These are phyloP conservation scores for Periophthalmus magnuspinnatus DNA, from an alignment of 2,797 vertebrate species.

Conservation along the genomic window DNA sequence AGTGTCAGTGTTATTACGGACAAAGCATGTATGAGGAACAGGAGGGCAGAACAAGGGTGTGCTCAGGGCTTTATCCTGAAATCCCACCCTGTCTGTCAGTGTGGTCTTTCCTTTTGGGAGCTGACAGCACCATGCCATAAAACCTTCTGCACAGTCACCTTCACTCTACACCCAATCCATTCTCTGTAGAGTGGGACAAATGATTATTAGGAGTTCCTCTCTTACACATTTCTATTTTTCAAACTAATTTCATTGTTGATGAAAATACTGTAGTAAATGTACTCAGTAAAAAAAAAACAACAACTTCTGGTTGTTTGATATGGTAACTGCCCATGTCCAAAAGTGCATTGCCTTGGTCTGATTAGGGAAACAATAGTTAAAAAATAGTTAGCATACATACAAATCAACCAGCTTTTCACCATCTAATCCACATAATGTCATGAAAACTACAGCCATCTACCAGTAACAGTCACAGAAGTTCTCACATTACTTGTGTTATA, in stretches of 20 bases:
- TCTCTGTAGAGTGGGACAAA: constrained; percentile 30
- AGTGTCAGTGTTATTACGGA: constrained; percentile 4
- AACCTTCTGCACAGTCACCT: constrained; percentile 43
- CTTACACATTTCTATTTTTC: not conserved
- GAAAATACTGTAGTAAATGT: not conserved
- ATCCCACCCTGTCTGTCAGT: constrained; percentile 49
- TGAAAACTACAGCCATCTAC: not conserved
- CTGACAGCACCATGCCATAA: constrained; percentile 42
- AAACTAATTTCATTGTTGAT: not conserved
- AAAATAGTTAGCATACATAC: not conserved
- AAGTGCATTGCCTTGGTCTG: too few relatives aligned
- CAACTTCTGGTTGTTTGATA: not conserved
- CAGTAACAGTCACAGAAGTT: not conserved
- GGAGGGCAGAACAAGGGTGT: constrained; percentile 34
- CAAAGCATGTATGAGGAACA: constrained; percentile 8
- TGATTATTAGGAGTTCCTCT: constrained; percentile 5
- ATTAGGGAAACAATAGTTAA: too few relatives aligned
- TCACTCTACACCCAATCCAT: constrained; percentile 43
- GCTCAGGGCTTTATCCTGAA: constrained; percentile 37
- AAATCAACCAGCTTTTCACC: not conserved
- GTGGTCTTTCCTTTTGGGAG: constrained; percentile 41
- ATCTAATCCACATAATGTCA: not conserved
- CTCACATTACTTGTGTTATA: not conserved
- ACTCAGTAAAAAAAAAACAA: not conserved
- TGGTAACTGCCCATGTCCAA: too few relatives aligned